Evolutionary conservation across 2,797 vertebrate species (phyloP).

Genomic region (Mormyrops attenuatus): DNA sequence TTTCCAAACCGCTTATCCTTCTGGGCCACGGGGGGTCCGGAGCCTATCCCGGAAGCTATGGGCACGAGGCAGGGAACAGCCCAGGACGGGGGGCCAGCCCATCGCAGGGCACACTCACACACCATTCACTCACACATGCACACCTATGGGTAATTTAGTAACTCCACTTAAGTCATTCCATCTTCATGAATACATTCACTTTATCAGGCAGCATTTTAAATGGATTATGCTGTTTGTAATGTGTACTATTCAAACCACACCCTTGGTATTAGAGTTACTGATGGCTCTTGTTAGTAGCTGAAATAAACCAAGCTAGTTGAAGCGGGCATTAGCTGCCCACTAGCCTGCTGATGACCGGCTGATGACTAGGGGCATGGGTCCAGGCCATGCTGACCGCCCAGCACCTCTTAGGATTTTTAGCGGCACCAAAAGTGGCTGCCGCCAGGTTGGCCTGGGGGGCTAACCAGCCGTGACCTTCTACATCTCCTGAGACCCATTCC

Average conservation of each 20-base stretch:
- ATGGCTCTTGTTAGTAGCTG: not conserved
- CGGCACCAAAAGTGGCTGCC: not conserved
- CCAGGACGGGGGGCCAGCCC: too few relatives aligned
- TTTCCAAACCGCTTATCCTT: too few relatives aligned
- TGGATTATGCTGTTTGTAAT: not conserved
- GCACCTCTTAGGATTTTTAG: not conserved
- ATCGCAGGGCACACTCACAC: too few relatives aligned
- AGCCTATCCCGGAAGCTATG: too few relatives aligned
- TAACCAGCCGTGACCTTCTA: not conserved
- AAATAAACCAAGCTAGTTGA: not conserved
- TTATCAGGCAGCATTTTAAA: not conserved
- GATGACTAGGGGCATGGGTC: not conserved
- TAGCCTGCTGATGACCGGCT: not conserved
- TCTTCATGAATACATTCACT: not conserved
- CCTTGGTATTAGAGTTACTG: not conserved
- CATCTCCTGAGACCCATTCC: not conserved
- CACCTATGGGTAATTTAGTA: too few relatives aligned
- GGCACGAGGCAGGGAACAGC: too few relatives aligned
- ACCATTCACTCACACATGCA: too few relatives aligned
- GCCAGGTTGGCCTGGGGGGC: not conserved
- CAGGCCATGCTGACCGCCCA: not conserved
- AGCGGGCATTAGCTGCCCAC: not conserved
- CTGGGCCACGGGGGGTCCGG: too few relatives aligned
- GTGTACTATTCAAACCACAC: not conserved
- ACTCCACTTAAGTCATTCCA: too few relatives aligned